Percentiles rank a stretch among this genome's conserved stretches.
Evolutionary conservation across 1,140 invertebrate genomes (phyloP).

Genomic region (Homarus americanus): DNA sequence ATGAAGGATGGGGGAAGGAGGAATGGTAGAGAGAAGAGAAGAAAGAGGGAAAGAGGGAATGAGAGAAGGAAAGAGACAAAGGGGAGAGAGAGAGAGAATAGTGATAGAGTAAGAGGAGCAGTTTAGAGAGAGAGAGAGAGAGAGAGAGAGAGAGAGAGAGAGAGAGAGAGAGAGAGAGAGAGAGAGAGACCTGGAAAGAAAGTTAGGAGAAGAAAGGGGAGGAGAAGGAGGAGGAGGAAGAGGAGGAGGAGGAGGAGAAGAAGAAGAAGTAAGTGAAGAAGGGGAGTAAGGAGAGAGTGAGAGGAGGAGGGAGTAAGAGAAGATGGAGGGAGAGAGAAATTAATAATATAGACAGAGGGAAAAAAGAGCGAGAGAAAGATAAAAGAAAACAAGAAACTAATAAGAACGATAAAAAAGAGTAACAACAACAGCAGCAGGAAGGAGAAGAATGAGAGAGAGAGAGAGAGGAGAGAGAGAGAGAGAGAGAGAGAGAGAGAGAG

Average conservation of each 20-base stretch:
- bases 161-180: not conserved
- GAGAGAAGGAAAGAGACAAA: conserved; percentile 15
- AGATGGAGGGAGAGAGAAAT: not conserved
- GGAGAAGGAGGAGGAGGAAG: not conserved
- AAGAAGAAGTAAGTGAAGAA: not conserved
- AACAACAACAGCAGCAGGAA: too few species aligned
- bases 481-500: not conserved
- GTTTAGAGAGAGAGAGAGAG: not conserved
- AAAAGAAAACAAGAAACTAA: too few species aligned
- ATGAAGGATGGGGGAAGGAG: not conserved
- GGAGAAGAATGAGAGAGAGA: not conserved
- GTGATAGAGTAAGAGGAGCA: not conserved
- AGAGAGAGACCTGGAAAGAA: not conserved
- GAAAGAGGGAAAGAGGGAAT: not conserved
- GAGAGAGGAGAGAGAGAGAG: not conserved
- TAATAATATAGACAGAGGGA: not conserved
- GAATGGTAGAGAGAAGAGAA: not conserved
- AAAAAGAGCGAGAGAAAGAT: not conserved
- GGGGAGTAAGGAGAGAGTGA: too few species aligned
- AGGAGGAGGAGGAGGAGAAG: not conserved
- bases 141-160: not conserved
- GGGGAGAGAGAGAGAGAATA: not conserved
- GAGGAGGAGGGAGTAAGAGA: too few species aligned
- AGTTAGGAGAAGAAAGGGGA: not conserved
- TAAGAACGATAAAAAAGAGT: too few species aligned